Base-by-base conservation (phyloP, 2,888 invertebrate genomes). In the Euproctis similis region DNA sequence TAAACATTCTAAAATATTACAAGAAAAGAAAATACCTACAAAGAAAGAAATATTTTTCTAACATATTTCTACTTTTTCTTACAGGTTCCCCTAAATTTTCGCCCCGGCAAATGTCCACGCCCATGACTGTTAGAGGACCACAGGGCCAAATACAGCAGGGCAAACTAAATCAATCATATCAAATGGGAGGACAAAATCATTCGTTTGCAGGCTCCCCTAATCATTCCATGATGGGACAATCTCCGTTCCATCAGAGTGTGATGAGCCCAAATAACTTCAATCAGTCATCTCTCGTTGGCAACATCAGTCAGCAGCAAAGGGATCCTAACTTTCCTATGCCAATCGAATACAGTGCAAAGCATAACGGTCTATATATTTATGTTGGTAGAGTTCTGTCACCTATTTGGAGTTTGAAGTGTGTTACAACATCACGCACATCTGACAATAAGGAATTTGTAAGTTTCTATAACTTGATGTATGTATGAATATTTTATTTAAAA, bases 331-430 rank as follows among this genome's bases (percentile, higher is more conserved):
- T 69, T 46, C 68, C 76, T 23, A 38, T 84, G 50, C 77, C 82
- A 62, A 46, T 78, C 42, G 88, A 82, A 53, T 85, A 72, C 40
- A 85, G 82, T 1, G 90, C 94, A 0, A 96, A 96, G 64, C 98
- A 98, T 65, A 95, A 97, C 61, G 97, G 96, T 1, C 87, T 98
- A 5, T 98, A 97, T 74, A 87, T 97, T 21, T 96, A 95, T 62
- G 89, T 97, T 8, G 90, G 94, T 11, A 88, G 98, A 46, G 92
- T 98, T 47, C 77, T 99, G 9, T 86, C 95, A 14, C 93, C 95
- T 0, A 87, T 98, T 39, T 98, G 98, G 98, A 91, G 89, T 50
- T 77, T 90, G 42, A 89, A 89, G 64, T 93, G 93, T 53, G 89
- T 93, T 10, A 87, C 90, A 23, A 87, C 85, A 33, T 87, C 80